A percentile compares a stretch with the other conserved stretches of the same genome.
phyloP scores from a whole-genome alignment of 1,140 invertebrate species.

The Steinernema khuongi region DNA sequence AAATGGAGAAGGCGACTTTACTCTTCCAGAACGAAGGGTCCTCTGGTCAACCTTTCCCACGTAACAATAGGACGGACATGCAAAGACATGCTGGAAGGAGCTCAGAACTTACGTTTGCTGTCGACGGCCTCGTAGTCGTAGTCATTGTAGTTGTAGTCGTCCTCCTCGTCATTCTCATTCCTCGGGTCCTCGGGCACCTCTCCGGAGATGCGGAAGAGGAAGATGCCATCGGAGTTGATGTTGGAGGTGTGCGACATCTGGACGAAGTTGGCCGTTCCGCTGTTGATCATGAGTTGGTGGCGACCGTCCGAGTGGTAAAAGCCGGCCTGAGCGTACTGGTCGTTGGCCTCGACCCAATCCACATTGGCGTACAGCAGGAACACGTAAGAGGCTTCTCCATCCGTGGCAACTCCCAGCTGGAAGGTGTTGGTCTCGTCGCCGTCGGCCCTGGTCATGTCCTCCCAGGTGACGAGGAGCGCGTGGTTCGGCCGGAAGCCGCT shows the following conservation, averaged over 20 bases:
- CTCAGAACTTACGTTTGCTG: constrained; percentile 26
- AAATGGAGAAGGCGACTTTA: background rate
- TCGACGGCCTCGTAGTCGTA: constrained; percentile 28
- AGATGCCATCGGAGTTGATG: constrained; percentile 29
- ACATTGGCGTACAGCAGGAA: constrained; percentile 24
- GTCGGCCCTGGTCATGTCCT: constrained; percentile 19
- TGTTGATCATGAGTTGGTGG: constrained; percentile 30
- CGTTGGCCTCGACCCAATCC: constrained; percentile 30
- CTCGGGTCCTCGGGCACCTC: constrained; percentile 29
- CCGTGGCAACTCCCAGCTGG: constrained; percentile 30
- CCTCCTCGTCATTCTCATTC: constrained; percentile 24
- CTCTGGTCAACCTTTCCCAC: too few relatives aligned
- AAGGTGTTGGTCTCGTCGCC: constrained; percentile 23
- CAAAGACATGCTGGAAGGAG: too few relatives aligned
- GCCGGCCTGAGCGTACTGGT: constrained; percentile 32
- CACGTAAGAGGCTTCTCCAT: constrained; percentile 27
- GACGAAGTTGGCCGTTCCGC: constrained; percentile 18
- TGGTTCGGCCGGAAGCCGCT: constrained; percentile 25
- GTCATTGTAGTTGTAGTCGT: constrained; percentile 39
- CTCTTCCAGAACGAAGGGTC: background rate
- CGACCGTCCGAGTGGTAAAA: constrained; percentile 21
- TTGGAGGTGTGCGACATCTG: constrained; percentile 34
- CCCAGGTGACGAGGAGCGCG: constrained; percentile 32
- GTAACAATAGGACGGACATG: too few relatives aligned
- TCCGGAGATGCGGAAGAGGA: constrained; percentile 38